Percentiles rank a stretch among this genome's conserved stretches.
These are phyloP conservation scores for Oncorhynchus tshawytscha DNA, from an alignment of 2,113 vertebrate genomes.

Conservation along the genomic window DNA sequence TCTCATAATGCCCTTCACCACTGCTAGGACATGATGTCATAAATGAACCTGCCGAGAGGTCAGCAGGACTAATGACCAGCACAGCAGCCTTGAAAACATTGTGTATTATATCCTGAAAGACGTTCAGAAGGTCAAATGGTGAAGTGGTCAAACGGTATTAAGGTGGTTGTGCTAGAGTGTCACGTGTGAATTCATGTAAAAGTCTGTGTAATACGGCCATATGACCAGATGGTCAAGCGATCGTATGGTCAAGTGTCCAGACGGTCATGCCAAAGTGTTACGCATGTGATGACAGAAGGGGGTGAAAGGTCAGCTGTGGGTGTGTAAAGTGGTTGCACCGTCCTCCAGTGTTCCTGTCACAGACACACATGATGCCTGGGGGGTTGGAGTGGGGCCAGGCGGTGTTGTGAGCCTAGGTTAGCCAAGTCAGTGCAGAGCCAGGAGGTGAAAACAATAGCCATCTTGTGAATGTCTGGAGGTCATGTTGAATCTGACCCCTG, in stretches of 20 bases:
- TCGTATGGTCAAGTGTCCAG: too few relatives aligned
- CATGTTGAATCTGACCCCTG: not conserved
- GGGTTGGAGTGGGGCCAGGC: too few relatives aligned
- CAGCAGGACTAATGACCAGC: not conserved
- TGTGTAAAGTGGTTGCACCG: too few relatives aligned
- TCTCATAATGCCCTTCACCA: conserved; percentile 52
- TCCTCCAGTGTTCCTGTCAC: too few relatives aligned
- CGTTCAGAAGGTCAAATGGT: not conserved
- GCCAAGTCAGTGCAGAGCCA: not conserved
- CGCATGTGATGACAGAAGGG: too few relatives aligned
- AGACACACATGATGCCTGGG: too few relatives aligned
- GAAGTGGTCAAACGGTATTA: not conserved
- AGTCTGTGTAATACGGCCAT: too few relatives aligned
- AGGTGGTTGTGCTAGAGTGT: not conserved
- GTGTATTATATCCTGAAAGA: not conserved
- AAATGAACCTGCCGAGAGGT: conserved; percentile 46
- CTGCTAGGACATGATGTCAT: conserved; percentile 37
- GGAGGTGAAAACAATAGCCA: not conserved
- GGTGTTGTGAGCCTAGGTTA: not conserved
- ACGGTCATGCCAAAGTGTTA: too few relatives aligned
- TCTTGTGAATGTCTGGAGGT: not conserved
- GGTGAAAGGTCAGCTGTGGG: too few relatives aligned
- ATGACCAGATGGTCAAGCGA: too few relatives aligned
- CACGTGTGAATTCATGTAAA: not conserved
- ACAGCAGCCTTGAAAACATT: not conserved